Evolutionary conservation across 2,797 vertebrate species (phyloP).

Genomic region (Bradypodion pumilum): DNA sequence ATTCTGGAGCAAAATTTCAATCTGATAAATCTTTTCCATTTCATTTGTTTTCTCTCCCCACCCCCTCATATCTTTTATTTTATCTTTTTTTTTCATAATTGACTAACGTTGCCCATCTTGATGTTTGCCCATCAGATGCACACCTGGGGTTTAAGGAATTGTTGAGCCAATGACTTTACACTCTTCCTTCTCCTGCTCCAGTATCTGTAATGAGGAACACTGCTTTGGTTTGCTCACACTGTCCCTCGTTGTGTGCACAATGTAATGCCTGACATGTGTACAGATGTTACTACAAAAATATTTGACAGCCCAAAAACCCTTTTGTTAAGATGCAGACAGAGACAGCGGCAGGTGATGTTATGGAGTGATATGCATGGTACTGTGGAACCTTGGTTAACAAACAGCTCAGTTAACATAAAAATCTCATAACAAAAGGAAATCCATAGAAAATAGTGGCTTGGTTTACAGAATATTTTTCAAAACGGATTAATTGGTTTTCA

Average conservation of each 20-base stretch:
- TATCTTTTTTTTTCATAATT: neutral
- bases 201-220: neutral
- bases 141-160: neutral
- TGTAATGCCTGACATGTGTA: neutral
- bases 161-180: neutral
- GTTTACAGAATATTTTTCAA: no score
- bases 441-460: no score
- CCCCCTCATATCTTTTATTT: neutral
- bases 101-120: neutral
- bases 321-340: no score
- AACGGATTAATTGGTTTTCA: no score
- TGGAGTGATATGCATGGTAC: no score
- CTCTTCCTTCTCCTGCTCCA: no score
- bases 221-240: neutral
- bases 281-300: neutral
- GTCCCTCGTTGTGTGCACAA: neutral
- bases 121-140: neutral
- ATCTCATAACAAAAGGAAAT: no score
- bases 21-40: neutral
- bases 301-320: neutral
- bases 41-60: neutral
- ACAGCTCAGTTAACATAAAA: no score
- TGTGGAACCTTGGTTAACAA: no score
- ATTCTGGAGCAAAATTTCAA: neutral
- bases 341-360: no score